Evolutionary conservation across 2,113 vertebrate species (phyloP), one percentile per base, ranked within the genome.

Genomic region (Elachura formosa): DNA sequence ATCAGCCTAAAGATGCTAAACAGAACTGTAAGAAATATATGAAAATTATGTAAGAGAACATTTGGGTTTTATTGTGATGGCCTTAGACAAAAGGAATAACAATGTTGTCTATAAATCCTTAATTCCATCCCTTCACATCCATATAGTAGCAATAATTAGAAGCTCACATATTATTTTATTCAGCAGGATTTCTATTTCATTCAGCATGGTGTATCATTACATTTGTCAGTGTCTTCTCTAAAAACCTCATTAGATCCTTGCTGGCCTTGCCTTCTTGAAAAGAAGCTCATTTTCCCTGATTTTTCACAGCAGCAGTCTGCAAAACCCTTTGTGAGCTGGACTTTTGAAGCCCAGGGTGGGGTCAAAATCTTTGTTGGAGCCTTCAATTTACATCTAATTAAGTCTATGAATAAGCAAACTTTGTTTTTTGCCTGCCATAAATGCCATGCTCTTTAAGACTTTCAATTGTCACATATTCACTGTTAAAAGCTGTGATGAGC

Each of bases 241-340:
- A 99, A 99, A 96, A 98, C 98, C 94, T 99, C 99, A 24, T 99
- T 99, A 97, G 98, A 99, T 95, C 98, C 98, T 41, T 98, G 96
- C 41, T 99, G 98, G 98, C 98, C 98, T 99, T 98, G 85, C 98
- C 43, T 98, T 98, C 91, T 98, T 98, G 96, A 99, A 99, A 28
- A 98, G 98, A 54, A 99, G 97, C 8, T 99, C 98, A 14, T 97
- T 98, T 95, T 98, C 98, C 68, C 97, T 96, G 93, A 98, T 98
- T 97, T 99, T 98, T 88, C 1, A 98, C 98, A 91, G 99, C 98
- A 11, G 98, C 98, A 4, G 98, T 98, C 98, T 99, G 98, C 24
- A 99, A 98, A 95, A 98, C 98, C 97, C 98, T 98, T 95, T 98
- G 33, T 28, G 98, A 99, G 41, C 97, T 99, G 95, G 98, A 98